A percentile compares a stretch with the other conserved stretches of the same genome.
phyloP scores from a whole-genome alignment of 2,888 invertebrate genomes.

The Drosophila parthenogenetica region DNA sequence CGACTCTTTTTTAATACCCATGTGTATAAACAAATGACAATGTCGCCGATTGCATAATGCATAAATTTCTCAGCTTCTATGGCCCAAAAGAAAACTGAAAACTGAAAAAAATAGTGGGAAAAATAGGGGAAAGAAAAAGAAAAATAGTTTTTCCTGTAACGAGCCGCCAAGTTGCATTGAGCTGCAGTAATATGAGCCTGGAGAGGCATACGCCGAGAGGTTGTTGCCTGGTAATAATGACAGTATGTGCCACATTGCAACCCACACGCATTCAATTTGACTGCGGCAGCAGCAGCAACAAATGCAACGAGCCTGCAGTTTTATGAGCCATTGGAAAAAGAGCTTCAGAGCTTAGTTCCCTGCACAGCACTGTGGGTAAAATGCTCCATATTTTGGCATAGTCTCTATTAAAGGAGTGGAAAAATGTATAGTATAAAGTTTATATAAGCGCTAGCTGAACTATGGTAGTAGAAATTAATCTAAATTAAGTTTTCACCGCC shows the following conservation, averaged over 20 bases:
- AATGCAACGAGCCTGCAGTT: constrained; percentile 52
- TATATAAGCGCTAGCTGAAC: too few species aligned
- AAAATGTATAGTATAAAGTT: too few species aligned
- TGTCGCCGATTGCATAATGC: constrained; percentile 68
- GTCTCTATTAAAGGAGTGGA: too few species aligned
- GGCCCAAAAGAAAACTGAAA: constrained; percentile 18
- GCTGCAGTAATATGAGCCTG: constrained; percentile 72
- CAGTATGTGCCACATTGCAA: constrained; percentile 83
- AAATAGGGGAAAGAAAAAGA: constrained; percentile 24
- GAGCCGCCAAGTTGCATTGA: constrained; percentile 69
- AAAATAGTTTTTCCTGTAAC: constrained; percentile 69
- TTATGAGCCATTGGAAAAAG: constrained; percentile 73
- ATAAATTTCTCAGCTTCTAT: constrained; percentile 49
- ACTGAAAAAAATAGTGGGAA: neutral
- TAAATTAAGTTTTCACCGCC: too few species aligned
- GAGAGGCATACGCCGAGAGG: constrained; percentile 62
- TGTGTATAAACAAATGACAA: constrained; percentile 39
- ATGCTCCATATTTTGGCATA: too few species aligned
- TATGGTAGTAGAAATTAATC: too few species aligned
- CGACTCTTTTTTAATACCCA: constrained; percentile 17
- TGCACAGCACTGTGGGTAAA: neutral
- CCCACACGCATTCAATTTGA: constrained; percentile 83
- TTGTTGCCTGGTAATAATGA: constrained; percentile 82
- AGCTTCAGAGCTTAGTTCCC: constrained; percentile 36
- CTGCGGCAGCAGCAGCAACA: constrained; percentile 30